Conservation (phyloP, 1,140 invertebrate species). For the Bathynomus jamesi region DNA sequence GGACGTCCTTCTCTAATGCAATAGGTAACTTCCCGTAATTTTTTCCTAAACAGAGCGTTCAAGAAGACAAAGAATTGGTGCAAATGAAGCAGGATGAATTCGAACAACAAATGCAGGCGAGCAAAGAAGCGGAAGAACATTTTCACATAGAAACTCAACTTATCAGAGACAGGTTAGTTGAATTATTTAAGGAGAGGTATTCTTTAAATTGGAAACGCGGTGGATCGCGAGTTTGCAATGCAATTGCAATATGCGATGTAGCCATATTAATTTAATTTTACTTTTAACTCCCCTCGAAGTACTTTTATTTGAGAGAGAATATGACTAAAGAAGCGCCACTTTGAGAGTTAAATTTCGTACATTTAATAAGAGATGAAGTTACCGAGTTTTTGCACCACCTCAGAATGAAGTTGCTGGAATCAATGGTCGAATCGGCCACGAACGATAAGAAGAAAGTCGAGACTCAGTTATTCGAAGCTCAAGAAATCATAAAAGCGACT, state of each 20-base stretch:
- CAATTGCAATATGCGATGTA: too few species aligned
- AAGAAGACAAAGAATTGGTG: constrained; percentile 65
- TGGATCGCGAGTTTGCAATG: too few species aligned
- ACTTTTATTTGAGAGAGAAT: too few species aligned
- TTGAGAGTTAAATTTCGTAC: too few species aligned
- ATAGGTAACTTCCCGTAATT: too few species aligned
- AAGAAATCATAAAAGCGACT: constrained; percentile 55
- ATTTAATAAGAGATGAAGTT: too few species aligned
- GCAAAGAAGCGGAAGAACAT: constrained; percentile 45
- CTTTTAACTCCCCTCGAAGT: too few species aligned
- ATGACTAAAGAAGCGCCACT: too few species aligned
- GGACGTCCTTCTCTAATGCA: too few species aligned
- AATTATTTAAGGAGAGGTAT: constrained; percentile 40
- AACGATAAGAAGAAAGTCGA: constrained; percentile 64
- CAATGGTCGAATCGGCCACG: constrained; percentile 58
- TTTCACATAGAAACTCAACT: constrained; percentile 38
- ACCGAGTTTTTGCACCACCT: constrained; percentile 36
- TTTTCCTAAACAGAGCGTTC: constrained; percentile 53
- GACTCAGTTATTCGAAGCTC: constrained; percentile 57
- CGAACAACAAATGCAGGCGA: constrained; percentile 53
- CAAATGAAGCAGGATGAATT: constrained; percentile 72
- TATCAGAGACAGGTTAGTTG: constrained; percentile 51
- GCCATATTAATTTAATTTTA: too few species aligned
- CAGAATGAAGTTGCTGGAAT: constrained; percentile 52
- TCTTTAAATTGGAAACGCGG: too few species aligned